Base-by-base conservation (phyloP, 1,140 invertebrate genomes). In the Ceratina calcarata region DNA sequence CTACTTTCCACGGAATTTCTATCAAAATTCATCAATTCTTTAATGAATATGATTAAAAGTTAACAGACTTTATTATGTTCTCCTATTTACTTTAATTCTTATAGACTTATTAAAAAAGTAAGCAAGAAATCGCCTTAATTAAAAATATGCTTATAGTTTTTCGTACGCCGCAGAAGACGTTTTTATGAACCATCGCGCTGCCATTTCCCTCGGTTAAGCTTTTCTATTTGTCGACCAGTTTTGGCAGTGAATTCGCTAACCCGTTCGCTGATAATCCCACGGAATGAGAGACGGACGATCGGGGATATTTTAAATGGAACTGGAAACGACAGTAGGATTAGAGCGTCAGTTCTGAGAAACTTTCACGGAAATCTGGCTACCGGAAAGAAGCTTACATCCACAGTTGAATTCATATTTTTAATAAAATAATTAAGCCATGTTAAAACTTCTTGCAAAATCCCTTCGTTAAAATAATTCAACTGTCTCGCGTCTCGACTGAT, bases 111-210 rank as follows among this genome's bases (percentile, higher is more conserved):
- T 72, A 58, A 55, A 16, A 20, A 27, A 15, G 49, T 24, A 10
- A 74, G 67, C 22, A 60, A 10, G 37, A 45, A 64, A 83, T 32
- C 27, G 27, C 2, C 2, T 32, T 32, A 4, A 32, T 73, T 65
- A 62, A 75, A 80, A 80, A 80, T 73, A 81, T 72, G 70, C 62
- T 75, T 51, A 10, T 45, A 57, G 60, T 85, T 78, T 83, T 66
- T 58, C 45, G 58, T n/a, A 53, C 58, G 51, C 69, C 60, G 18
- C 55, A 37, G 24, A 45, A 32, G 53, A n/a, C 53, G 61, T 69
- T 77, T 62, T 76, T 64, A 53, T 32, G 13, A n/a, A 16, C 10
- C 15, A 24, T 24, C 55, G 16, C 15, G 16, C 12, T 64, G 4
- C n/a, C 51, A 55, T 74, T 68, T 74, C 74, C 16, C n/a, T 37